A percentile compares a stretch with the other conserved stretches of the same genome.
These are phyloP conservation scores for Agelastica alni DNA, from an alignment of 2,888 invertebrate species.

Conservation along the genomic window DNA sequence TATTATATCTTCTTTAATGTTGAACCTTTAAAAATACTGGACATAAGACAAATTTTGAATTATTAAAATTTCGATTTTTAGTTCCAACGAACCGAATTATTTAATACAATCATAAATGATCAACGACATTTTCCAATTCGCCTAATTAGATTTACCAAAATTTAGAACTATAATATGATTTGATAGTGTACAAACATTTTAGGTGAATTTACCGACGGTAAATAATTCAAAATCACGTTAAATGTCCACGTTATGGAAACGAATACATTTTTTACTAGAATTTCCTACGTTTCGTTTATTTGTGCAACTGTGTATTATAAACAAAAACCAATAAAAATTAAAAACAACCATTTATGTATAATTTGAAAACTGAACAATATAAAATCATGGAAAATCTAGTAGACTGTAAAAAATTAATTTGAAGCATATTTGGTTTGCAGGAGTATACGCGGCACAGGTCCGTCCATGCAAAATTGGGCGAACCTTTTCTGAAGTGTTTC, in stretches of 20 bases:
- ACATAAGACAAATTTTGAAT: neutral
- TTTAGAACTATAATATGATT: neutral
- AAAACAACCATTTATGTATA: conserved; percentile 33
- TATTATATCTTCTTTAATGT: conserved; percentile 21
- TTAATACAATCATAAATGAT: too few relatives aligned
- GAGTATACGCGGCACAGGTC: conserved; percentile 56
- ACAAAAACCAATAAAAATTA: conserved; percentile 22
- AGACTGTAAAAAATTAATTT: conserved; percentile 44
- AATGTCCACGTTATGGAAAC: neutral
- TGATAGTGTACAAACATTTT: neutral
- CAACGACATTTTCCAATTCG: too few relatives aligned
- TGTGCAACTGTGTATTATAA: conserved; percentile 30
- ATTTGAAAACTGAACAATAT: conserved; percentile 35
- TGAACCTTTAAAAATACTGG: conserved; percentile 8
- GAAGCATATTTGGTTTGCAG: conserved; percentile 54
- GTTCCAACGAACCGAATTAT: conserved; percentile 9
- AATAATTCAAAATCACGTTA: neutral
- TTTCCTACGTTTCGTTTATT: conserved; percentile 21
- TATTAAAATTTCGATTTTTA: too few relatives aligned
- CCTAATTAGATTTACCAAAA: too few relatives aligned
- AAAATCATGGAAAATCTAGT: conserved; percentile 33
- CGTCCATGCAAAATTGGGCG: conserved; percentile 73
- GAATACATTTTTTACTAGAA: conserved; percentile 18
- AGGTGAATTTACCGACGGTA: neutral
- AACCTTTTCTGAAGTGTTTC: conserved; percentile 83